Evolutionary conservation across 2,113 vertebrate species (phyloP).

Genomic region (Laticauda laticaudata): DNA sequence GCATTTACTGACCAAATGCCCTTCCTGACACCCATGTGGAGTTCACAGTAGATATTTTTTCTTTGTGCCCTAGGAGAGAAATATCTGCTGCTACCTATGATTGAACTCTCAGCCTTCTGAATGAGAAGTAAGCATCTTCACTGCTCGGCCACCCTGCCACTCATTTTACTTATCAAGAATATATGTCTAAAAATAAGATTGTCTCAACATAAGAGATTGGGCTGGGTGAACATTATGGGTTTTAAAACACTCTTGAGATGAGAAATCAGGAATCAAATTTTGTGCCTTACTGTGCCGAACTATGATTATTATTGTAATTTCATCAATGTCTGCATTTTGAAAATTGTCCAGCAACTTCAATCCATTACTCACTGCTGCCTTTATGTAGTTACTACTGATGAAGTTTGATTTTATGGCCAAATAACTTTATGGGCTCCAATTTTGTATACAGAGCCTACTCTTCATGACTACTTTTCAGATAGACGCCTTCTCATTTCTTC

Average conservation of each 20-base stretch:
- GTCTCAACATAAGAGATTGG: background rate
- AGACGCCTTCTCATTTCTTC: background rate
- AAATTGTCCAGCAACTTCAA: slow-evolving; percentile 21
- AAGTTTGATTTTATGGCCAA: slow-evolving; percentile 20
- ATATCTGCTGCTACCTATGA: background rate
- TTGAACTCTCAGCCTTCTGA: background rate
- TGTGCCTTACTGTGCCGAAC: background rate
- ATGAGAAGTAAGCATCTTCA: background rate
- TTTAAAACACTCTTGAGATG: background rate
- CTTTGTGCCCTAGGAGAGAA: background rate
- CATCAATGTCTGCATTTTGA: slow-evolving; percentile 25
- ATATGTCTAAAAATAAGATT: background rate
- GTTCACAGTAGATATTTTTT: background rate
- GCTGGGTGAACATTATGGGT: background rate
- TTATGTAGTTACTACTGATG: slow-evolving; percentile 17
- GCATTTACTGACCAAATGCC: background rate
- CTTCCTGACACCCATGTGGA: background rate
- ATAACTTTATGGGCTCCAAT: slow-evolving; percentile 2
- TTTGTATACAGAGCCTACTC: background rate
- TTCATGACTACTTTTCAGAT: background rate
- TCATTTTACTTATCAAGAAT: background rate
- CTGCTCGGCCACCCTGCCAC: background rate
- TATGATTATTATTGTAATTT: slow-evolving; percentile 30
- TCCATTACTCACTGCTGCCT: background rate
- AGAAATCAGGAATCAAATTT: slow-evolving; percentile 10